These are phyloP conservation scores for Cinara cedri DNA, from an alignment of 2,888 invertebrate genomes.

Conservation along the genomic window DNA sequence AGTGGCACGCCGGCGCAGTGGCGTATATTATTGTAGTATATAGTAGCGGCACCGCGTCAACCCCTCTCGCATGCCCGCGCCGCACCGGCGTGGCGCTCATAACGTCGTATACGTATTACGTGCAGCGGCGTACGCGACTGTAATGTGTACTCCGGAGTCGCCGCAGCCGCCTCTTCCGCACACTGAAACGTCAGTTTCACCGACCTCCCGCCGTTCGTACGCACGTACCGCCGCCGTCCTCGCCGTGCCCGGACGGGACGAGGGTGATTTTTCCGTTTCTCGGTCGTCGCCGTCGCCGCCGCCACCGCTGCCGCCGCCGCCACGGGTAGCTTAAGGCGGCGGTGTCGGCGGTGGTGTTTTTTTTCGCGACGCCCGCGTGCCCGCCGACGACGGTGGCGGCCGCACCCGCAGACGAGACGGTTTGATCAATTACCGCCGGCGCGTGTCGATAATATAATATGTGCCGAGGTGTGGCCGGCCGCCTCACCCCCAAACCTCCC, in stretches of 20 bases:
- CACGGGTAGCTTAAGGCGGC: neutral
- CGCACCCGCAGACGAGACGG: slow-evolving; percentile 18
- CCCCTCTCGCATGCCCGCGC: too few species aligned
- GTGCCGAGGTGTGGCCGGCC: slow-evolving; percentile 2
- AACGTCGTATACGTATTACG: too few species aligned
- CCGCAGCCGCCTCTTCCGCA: neutral
- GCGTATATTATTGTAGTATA: too few species aligned
- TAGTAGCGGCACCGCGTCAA: too few species aligned
- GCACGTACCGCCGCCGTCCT: too few species aligned
- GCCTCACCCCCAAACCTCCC: too few species aligned
- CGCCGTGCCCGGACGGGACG: too few species aligned
- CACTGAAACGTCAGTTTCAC: slow-evolving; percentile 28
- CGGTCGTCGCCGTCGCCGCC: neutral
- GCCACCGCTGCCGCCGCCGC: neutral
- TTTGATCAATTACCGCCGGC: slow-evolving; percentile 39
- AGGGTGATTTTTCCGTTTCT: neutral
- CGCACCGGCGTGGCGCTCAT: too few species aligned
- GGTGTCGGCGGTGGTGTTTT: too few species aligned
- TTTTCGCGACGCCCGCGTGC: neutral
- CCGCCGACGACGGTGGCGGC: neutral
- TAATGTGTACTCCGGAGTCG: neutral
- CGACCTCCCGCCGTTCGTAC: neutral
- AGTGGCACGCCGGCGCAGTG: neutral
- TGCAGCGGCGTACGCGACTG: neutral
- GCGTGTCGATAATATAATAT: slow-evolving; percentile 7